phyloP scores from a whole-genome alignment of 2,113 vertebrate genomes.

The Egretta garzetta region DNA sequence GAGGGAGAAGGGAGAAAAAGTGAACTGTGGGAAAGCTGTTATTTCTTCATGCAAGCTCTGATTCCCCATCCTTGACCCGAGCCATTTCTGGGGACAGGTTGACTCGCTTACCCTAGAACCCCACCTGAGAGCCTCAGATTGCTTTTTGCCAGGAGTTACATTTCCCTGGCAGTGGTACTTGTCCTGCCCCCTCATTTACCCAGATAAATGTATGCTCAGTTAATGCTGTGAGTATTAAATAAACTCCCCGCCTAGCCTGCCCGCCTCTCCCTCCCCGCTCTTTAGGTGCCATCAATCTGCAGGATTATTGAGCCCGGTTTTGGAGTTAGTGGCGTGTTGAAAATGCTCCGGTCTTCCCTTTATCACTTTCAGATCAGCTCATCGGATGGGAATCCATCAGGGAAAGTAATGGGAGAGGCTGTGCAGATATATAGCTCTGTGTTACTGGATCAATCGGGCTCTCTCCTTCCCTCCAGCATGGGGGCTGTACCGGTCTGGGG shows the following conservation, averaged over 20 bases:
- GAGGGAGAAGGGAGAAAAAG: background rate
- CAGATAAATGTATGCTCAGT: background rate
- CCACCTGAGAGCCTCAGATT: background rate
- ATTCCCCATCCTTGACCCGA: background rate
- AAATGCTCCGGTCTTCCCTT: constrained; percentile 44
- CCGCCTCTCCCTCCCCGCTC: background rate
- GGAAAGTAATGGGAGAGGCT: constrained; percentile 49
- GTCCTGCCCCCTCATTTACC: constrained; percentile 19
- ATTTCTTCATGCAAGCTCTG: background rate
- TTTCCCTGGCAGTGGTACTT: background rate
- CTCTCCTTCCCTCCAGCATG: background rate
- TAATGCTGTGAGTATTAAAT: constrained; percentile 31
- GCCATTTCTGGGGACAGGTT: background rate
- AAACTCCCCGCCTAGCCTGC: constrained; percentile 2
- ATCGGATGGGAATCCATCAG: constrained; percentile 54
- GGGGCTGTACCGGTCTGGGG: background rate
- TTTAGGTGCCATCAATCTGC: constrained; percentile 53
- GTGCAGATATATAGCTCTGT: constrained; percentile 20
- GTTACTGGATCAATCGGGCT: constrained; percentile 36
- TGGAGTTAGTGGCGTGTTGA: constrained; percentile 58
- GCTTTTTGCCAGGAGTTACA: background rate
- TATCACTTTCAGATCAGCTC: constrained; percentile 63
- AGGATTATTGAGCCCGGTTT: constrained; percentile 59
- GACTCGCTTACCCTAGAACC: background rate
- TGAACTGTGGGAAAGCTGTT: background rate